Percentiles rank a stretch among this genome's conserved stretches.
Conservation (phyloP, 2,113 vertebrate species). For the Percina caprodes region DNA sequence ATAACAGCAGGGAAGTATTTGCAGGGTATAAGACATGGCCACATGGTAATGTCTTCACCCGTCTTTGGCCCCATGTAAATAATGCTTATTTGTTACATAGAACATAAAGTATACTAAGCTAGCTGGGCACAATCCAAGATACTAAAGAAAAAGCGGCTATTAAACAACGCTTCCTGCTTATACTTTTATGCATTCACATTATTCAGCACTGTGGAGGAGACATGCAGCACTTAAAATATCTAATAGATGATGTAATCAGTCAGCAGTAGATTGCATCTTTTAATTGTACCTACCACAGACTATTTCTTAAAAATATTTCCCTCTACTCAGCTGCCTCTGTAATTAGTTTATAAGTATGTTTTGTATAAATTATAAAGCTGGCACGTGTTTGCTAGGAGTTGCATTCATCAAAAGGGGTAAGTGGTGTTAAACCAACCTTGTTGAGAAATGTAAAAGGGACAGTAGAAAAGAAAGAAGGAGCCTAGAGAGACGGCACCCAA, state of each 20-base stretch:
- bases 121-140: not conserved
- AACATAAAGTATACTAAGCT: not conserved
- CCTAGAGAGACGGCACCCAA: not conserved
- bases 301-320: not conserved
- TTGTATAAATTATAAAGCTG: not conserved
- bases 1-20: not conserved
- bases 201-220: not conserved
- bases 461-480: not conserved
- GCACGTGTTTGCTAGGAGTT: not conserved
- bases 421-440: not conserved
- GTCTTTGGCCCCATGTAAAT: not conserved
- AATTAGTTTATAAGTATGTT: too few species aligned
- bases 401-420: not conserved
- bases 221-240: not conserved
- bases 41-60: not conserved
- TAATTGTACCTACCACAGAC: not conserved
- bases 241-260: not conserved
- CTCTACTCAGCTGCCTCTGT: not conserved
- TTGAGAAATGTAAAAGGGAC: slow-evolving; percentile 1
- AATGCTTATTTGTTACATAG: not conserved
- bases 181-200: not conserved
- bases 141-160: slow-evolving; percentile 5
- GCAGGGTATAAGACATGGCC: not conserved
- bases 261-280: not conserved
- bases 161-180: not conserved